Base-by-base conservation (phyloP, 2,888 invertebrate species). In the Drosophila antonietae region DNA sequence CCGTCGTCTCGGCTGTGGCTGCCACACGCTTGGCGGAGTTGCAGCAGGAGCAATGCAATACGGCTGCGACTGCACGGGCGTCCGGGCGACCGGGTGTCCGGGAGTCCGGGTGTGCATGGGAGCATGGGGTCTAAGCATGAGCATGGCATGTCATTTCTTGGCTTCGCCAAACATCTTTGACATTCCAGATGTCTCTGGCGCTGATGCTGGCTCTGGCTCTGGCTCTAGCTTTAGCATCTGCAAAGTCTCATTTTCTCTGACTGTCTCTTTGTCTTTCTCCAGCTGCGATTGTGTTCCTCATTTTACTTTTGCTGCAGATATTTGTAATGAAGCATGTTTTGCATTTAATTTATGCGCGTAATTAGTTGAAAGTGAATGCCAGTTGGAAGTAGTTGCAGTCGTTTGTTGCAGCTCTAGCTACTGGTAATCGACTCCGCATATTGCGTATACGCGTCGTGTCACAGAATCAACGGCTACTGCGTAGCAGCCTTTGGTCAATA, bases 141-240 rank as follows among this genome's bases (percentile, higher is more conserved):
- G 80, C 83, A 80, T 80, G 80, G 80, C 83, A 88, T 84, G 83
- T 86, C 80, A 85, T 89, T 89, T 84, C 73, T 84, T 89, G 85
- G 85, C 87, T 89, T 75, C 75, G 63, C 66, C 68, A 88, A 81
- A 78, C 88, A 85, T 85, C 88, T 89, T 74, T 88, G 85, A 82
- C 88, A 85, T 85, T 85, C 89, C 89, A 80, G 35, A 80, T 78
- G 82, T 79, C 80, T 66, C 75, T 72, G 69, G 58, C 66, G 23
- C 23, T 23, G 23, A 0, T 23, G 15, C 62, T 18, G 31, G 10
- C 57, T 9, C 73, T 71, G 64, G 56, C 63, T n/a, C 59, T 46
- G 43, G 43, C 41, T n/a, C 62, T 31, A 31, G 18, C 63, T 20
- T 63, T 47, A 57, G 76, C 65, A 74, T 68, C 74, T 56, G 68